Conservation (phyloP, 2,888 invertebrate genomes). For the Pedicia rivosa region DNA sequence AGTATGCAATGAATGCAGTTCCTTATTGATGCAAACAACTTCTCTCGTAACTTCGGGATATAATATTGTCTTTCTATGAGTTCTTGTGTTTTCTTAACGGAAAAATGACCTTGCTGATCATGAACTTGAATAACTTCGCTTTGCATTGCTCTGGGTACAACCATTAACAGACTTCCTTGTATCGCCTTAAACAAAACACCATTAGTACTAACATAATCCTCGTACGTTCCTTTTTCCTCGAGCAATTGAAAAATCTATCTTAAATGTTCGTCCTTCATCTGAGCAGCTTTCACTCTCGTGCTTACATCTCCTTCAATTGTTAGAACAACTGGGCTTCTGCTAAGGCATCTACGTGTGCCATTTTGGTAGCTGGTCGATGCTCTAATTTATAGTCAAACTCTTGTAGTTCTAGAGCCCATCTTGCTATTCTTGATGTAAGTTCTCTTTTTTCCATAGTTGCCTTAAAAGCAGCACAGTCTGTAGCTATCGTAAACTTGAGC, state of each 20-base stretch:
- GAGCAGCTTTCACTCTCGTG: neutral
- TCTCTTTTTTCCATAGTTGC: conserved; percentile 19
- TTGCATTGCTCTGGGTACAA: too few relatives aligned
- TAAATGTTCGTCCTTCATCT: too few relatives aligned
- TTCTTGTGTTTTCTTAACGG: neutral
- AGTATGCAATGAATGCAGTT: conserved; percentile 12
- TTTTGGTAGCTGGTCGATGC: neutral
- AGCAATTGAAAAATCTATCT: too few relatives aligned
- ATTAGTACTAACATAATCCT: too few relatives aligned
- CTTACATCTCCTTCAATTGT: neutral
- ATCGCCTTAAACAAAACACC: too few relatives aligned
- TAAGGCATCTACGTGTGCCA: neutral
- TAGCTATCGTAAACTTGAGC: conserved; percentile 16
- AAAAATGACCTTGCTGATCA: neutral
- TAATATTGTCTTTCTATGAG: neutral
- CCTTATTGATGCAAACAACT: conserved; percentile 7
- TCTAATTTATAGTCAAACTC: neutral
- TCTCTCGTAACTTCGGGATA: conserved; percentile 2
- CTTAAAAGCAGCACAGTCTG: conserved; percentile 19
- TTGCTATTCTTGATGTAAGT: conserved; percentile 8
- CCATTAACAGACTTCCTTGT: too few relatives aligned
- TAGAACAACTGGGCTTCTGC: neutral
- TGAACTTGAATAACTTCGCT: too few relatives aligned
- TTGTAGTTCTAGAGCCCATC: conserved; percentile 2
- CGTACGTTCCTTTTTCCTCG: too few relatives aligned